These are phyloP conservation scores for Toxotes chatareus DNA, from an alignment of 2,113 vertebrate genomes.

Conservation along the genomic window DNA sequence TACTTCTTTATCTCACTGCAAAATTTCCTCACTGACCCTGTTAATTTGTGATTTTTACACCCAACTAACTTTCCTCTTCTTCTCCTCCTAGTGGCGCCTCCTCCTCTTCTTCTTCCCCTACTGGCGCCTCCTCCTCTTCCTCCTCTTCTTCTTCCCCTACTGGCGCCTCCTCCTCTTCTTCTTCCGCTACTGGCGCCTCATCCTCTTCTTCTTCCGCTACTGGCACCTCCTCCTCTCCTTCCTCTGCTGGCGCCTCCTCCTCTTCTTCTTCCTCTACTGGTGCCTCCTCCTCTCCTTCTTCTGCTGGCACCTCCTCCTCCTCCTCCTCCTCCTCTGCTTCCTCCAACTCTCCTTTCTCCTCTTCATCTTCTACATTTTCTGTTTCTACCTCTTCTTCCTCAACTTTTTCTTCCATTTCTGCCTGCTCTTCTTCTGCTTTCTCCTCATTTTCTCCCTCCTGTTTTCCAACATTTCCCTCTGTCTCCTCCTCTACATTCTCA, in stretches of 20 bases:
- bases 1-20: background rate
- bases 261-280: background rate
- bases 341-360: background rate
- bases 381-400: background rate
- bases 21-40: constrained; percentile 14
- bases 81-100: background rate
- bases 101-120: background rate
- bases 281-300: background rate
- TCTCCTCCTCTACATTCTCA: background rate
- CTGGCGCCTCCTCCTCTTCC: background rate
- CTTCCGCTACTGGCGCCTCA: background rate
- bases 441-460: background rate
- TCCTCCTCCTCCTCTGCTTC: background rate
- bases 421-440: background rate
- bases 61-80: constrained; percentile 58
- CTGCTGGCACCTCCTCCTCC: background rate
- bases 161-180: background rate
- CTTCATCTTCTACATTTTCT: background rate
- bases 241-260: background rate
- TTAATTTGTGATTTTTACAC: constrained; percentile 9
- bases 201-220: constrained; percentile 6
- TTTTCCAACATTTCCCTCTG: background rate
- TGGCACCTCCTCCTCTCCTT: background rate
- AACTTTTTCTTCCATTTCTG: background rate
- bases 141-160: background rate